phyloP scores from a whole-genome alignment of 2,797 vertebrate species.

The Macrochelys suwanniensis region DNA sequence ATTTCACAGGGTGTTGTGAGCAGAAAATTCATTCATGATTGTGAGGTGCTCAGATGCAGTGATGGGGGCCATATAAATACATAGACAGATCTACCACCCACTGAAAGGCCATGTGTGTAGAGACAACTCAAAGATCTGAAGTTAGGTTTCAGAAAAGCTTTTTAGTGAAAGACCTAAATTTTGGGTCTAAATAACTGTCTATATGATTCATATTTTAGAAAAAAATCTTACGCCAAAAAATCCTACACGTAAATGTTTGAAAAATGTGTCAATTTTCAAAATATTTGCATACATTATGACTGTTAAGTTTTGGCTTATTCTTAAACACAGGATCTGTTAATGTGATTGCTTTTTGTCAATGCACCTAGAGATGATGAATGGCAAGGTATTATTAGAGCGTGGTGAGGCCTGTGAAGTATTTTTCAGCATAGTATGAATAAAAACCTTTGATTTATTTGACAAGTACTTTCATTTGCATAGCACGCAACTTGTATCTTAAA shows the following conservation, averaged over 20 bases:
- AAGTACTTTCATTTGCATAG: conserved; percentile 57
- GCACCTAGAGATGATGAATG: conserved; percentile 44
- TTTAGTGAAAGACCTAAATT: neutral
- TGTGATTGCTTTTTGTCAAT: neutral
- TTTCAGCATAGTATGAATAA: conserved; percentile 61
- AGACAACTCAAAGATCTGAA: neutral
- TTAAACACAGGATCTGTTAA: conserved; percentile 17
- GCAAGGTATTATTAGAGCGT: conserved; percentile 29
- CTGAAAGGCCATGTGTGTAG: neutral
- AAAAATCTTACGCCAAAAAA: neutral
- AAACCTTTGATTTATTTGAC: conserved; percentile 59
- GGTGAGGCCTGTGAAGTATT: conserved; percentile 1
- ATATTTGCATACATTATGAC: neutral
- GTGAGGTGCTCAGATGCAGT: neutral
- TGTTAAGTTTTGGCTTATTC: conserved; percentile 1
- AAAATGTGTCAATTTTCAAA: conserved; percentile 30
- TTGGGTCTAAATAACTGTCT: neutral
- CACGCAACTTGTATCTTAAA: conserved; percentile 41
- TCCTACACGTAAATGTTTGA: neutral
- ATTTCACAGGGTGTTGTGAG: neutral
- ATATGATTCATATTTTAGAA: neutral
- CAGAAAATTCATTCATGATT: neutral
- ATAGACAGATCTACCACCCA: neutral
- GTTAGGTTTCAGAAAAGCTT: neutral
- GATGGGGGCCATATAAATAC: neutral